Base-by-base conservation (phyloP, 2,888 invertebrate species). In the Callosobruchus maculatus region DNA sequence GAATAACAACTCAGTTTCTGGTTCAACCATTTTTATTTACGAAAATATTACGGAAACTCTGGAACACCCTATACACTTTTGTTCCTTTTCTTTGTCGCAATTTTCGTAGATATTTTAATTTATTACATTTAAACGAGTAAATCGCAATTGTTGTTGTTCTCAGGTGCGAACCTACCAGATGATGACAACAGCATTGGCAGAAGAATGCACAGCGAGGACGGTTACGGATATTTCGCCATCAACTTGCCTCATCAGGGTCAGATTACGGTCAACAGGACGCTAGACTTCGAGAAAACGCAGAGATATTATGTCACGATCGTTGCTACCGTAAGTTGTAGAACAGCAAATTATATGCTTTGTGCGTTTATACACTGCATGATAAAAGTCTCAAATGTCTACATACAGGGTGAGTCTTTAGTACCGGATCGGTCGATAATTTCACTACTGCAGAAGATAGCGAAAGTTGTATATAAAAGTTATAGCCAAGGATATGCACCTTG, bases 251-350 rank as follows among this genome's bases (percentile, higher is more conserved):
- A 96, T 87, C 95, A 95, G 87, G 96, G 97, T 77, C 93, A 94
- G 85, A 93, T 97, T 80, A 95, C 95, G 21, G 93, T 97, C 74
- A 95, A 94, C 84, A 92, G 93, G 82, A 94, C 93, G 71, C 88
- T 97, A 85, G 97, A 97, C 88, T 97, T 94, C 87, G 97, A 97
- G 88, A 93, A 92, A 85, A 94, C 93, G 72, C 94, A 95, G 88
- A 90, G 94, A 84, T 96, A 95, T 88, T 93, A 94, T 87, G 92
- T 97, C 87, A 96, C 95, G 81, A 91, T 97, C 85, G 91, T 95
- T 80, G 96, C 96, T 84, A 94, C 94, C 88, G 96, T 97, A 88
- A 93, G 93, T 91, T 30, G 2, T 18, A 1, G 26, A 26, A 26
- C 26, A 26, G 26, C 26, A 26, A 7, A 49, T 49, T 49, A 49